Percentiles rank a stretch among this genome's conserved stretches.
Evolutionary conservation across 2,888 invertebrate species (phyloP).

Genomic region (Galeopsomyia nigrocyanea): DNA sequence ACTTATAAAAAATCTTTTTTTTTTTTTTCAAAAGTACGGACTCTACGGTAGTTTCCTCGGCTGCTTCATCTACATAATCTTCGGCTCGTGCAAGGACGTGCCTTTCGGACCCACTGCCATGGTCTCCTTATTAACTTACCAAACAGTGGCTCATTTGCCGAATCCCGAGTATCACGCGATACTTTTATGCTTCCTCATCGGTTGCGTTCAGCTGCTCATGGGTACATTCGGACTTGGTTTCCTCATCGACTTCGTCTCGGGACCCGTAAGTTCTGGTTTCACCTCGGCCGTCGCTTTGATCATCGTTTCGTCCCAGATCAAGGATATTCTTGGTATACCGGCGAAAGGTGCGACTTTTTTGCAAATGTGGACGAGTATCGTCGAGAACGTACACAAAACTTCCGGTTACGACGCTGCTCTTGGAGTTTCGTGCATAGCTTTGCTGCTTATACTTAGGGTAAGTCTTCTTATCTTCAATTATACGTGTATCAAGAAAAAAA

Average conservation of each 20-base stretch:
- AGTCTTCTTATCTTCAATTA: too few species aligned
- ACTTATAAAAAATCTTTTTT: too few species aligned
- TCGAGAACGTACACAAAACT: conserved; percentile 76
- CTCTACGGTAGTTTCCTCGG: conserved; percentile 95
- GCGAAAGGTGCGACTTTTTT: conserved; percentile 83
- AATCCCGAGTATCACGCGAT: conserved; percentile 78
- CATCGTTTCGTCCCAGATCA: conserved; percentile 90
- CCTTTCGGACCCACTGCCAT: conserved; percentile 95
- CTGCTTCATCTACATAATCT: conserved; percentile 88
- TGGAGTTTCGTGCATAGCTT: conserved; percentile 81
- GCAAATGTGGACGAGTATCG: conserved; percentile 82
- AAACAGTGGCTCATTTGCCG: conserved; percentile 77
- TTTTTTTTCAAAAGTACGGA: conserved; percentile 80
- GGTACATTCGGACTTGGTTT: conserved; percentile 88
- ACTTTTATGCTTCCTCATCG: conserved; percentile 81
- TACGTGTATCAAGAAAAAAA: too few species aligned
- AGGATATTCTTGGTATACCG: conserved; percentile 84
- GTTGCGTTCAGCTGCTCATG: conserved; percentile 83
- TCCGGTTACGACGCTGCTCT: conserved; percentile 81
- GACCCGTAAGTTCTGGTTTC: conserved; percentile 90
- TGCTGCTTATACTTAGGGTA: conserved; percentile 84
- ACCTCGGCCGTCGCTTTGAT: conserved; percentile 92
- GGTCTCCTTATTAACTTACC: conserved; percentile 87
- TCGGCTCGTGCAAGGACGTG: conserved; percentile 93
- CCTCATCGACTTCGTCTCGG: conserved; percentile 90